A percentile compares a stretch with the other conserved stretches of the same genome.
Conservation (phyloP, 2,888 invertebrate species). For the Amphipyra berbera region DNA sequence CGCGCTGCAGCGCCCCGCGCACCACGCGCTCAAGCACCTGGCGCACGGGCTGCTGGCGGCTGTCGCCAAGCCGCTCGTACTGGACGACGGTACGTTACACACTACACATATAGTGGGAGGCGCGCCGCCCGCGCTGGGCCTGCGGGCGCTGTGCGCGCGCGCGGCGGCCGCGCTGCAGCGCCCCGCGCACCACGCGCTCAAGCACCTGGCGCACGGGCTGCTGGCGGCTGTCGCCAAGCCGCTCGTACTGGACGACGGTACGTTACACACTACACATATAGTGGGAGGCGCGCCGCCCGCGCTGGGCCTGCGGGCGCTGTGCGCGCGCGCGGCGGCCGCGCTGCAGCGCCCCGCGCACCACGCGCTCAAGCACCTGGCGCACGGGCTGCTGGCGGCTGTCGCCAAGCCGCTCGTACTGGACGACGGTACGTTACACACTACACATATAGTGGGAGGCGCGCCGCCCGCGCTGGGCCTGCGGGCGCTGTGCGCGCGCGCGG, state of each 20-base stretch:
- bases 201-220: slow-evolving; percentile 7
- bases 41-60: slow-evolving; percentile 4
- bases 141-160: too few species aligned
- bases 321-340: not conserved
- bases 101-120: slow-evolving; percentile 14
- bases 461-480: too few species aligned
- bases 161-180: not conserved
- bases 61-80: slow-evolving; percentile 5
- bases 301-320: slow-evolving; percentile 21
- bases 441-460: not conserved
- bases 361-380: slow-evolving; percentile 66
- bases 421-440: not conserved
- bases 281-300: slow-evolving; percentile 41
- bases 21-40: slow-evolving; percentile 8
- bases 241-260: slow-evolving; percentile 9
- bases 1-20: slow-evolving; percentile 7
- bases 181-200: slow-evolving; percentile 9
- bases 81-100: slow-evolving; percentile 6
- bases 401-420: slow-evolving; percentile 27
- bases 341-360: slow-evolving; percentile 37
- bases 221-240: slow-evolving; percentile 4
- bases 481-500: not conserved
- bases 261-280: not conserved
- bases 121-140: not conserved
- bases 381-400: slow-evolving; percentile 59